Percentiles rank a stretch among this genome's conserved stretches.
These are phyloP conservation scores for Mesorhabditis sp. DNA, from an alignment of 2,888 invertebrate species.

Conservation along the genomic window DNA sequence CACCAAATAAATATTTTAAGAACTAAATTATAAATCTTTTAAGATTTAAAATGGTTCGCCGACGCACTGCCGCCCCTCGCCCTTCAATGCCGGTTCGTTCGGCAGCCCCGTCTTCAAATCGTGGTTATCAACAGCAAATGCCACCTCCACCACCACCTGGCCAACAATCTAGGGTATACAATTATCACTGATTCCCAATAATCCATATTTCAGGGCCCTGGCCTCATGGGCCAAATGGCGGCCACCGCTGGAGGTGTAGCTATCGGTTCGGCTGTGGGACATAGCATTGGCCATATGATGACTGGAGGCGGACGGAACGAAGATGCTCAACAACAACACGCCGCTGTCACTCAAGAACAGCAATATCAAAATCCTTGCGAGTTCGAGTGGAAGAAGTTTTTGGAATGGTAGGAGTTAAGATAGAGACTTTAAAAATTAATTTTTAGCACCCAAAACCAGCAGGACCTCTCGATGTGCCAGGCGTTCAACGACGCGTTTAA, in stretches of 20 bases:
- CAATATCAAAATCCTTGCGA: constrained; percentile 70
- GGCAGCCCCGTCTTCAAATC: background rate
- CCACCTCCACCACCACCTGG: background rate
- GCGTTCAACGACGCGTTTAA: constrained; percentile 94
- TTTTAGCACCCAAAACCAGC: constrained; percentile 38
- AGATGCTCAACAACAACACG: background rate
- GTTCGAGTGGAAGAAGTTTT: constrained; percentile 89
- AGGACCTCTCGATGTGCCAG: constrained; percentile 84
- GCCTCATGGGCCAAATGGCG: constrained; percentile 91
- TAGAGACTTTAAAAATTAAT: background rate
- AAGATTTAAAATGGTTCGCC: background rate
- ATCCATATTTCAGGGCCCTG: constrained; percentile 64
- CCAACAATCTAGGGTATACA: background rate
- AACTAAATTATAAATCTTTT: no score
- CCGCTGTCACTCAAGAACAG: constrained; percentile 41
- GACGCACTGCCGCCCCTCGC: background rate
- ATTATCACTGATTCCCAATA: no score
- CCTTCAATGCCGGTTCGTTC: background rate
- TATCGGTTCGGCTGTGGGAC: constrained; percentile 80
- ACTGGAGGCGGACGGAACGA: constrained; percentile 73
- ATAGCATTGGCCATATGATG: constrained; percentile 77
- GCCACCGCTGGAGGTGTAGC: constrained; percentile 97
- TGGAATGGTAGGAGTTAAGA: constrained; percentile 70
- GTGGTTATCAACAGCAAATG: background rate
- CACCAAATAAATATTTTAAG: no score